Evolutionary conservation across 2,888 invertebrate genomes (phyloP).

Genomic region (Ariolimax columbianus): DNA sequence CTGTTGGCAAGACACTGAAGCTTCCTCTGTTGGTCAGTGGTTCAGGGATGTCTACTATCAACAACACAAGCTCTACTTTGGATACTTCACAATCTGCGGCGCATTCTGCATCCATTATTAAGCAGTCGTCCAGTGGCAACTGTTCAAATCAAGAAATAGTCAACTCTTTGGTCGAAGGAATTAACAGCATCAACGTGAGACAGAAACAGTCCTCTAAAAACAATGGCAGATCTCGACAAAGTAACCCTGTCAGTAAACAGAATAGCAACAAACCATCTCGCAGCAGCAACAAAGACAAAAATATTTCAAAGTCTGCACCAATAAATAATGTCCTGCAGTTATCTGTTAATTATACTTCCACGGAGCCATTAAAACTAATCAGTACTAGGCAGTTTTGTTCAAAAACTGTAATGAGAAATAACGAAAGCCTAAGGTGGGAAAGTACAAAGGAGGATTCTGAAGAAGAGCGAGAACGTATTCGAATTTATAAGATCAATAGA

Average conservation of each 20-base stretch:
- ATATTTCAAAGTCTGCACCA: constrained; percentile 10
- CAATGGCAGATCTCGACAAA: constrained; percentile 13
- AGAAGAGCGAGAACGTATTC: constrained; percentile 69
- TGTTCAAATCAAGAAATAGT: constrained; percentile 9
- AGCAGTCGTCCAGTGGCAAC: not conserved
- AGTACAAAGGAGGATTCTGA: constrained; percentile 65
- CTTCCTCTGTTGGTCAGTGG: constrained; percentile 44
- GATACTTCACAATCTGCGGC: not conserved
- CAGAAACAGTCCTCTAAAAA: constrained; percentile 35
- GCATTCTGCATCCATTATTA: not conserved
- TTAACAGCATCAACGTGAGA: constrained; percentile 24
- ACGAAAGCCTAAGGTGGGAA: constrained; percentile 74
- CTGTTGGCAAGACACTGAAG: constrained; percentile 13
- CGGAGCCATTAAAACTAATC: not conserved
- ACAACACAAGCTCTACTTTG: not conserved
- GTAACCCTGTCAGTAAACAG: not conserved
- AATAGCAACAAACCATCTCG: constrained; percentile 5
- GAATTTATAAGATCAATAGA: constrained; percentile 74
- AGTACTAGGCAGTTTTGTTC: not conserved
- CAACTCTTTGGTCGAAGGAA: constrained; percentile 27
- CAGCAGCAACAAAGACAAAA: constrained; percentile 33
- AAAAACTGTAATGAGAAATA: constrained; percentile 7
- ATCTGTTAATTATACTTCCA: constrained; percentile 2
- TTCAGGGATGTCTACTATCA: constrained; percentile 9
- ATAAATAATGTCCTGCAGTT: not conserved